Base-by-base conservation (phyloP, 2,888 invertebrate species). In the Hypena proboscidalis region DNA sequence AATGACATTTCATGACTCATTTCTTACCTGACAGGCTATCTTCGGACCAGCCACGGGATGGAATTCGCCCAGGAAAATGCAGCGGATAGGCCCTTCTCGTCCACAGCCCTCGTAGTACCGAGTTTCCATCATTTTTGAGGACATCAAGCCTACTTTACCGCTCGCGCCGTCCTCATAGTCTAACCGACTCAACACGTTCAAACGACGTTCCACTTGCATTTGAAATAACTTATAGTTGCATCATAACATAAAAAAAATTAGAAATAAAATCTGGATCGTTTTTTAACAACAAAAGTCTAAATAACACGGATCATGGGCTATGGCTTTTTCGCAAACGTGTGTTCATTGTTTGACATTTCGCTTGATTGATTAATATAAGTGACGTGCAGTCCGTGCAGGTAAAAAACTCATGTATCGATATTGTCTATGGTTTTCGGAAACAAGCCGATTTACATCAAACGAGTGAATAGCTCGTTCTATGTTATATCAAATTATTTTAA, bases 41-140 rank as follows among this genome's bases (percentile, higher is more conserved):
- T 95, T 96, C 3, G 96, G 96, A 1, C 97, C 97, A 6, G 94
- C 95, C 4, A 94, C 94, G 1, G 94, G 94, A 77, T 95, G 95
- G 69, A 95, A 95, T 70, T 95, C 93, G 44, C 95, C 95, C 21
- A 96, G 92, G 76, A 96, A 96, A 80, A 97, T 96, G 69, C 96
- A 96, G 36, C 95, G 92, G 55, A 97, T 96, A 4, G 94, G 94
- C 3, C 95, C 95, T 72, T 96, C 95, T 33, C 93, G 92, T 5
- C 93, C 94, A 57, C 93, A 94, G 2, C 93, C 93, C 67, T 94
- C 93, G 61, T 91, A 92, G 63, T 91, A 92, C 11, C 90, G 78
- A 1, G 88, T 90, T 67, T 91, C 92, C 90, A 91, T 90, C 41
- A 72, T 72, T 66, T 77, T 80, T 10, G 70, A 62, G 42, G 75